phyloP scores from a whole-genome alignment of 2,797 vertebrate genomes.

The Tapera naevia region DNA sequence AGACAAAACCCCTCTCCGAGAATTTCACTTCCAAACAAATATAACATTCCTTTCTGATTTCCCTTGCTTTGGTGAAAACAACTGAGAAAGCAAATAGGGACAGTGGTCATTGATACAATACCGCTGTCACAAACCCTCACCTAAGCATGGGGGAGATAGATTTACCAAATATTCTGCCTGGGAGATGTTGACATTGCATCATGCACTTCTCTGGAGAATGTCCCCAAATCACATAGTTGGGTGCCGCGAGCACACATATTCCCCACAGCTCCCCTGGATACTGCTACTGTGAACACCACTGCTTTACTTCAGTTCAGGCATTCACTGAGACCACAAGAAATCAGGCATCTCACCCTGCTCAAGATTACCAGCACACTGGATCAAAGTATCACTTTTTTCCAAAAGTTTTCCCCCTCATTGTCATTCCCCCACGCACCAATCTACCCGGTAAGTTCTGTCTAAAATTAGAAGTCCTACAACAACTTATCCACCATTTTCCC shows the following conservation, averaged over 20 bases:
- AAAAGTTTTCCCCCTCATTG: neutral
- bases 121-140: neutral
- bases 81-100: neutral
- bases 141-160: neutral
- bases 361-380: neutral
- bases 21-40: neutral
- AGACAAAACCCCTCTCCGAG: neutral
- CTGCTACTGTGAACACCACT: fast-evolving
- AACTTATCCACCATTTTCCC: neutral
- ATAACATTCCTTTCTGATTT: neutral
- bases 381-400: neutral
- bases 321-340: neutral
- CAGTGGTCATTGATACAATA: neutral
- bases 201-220: fast-evolving
- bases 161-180: neutral
- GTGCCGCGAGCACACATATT: neutral
- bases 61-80: neutral
- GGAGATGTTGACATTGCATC: neutral
- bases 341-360: neutral
- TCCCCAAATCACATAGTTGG: fast-evolving
- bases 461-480: neutral
- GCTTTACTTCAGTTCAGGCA: neutral
- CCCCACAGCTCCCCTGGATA: neutral
- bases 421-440: neutral
- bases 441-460: neutral